Base-by-base conservation (phyloP, 2,888 invertebrate species). In the Lasioglossum leucozonium region DNA sequence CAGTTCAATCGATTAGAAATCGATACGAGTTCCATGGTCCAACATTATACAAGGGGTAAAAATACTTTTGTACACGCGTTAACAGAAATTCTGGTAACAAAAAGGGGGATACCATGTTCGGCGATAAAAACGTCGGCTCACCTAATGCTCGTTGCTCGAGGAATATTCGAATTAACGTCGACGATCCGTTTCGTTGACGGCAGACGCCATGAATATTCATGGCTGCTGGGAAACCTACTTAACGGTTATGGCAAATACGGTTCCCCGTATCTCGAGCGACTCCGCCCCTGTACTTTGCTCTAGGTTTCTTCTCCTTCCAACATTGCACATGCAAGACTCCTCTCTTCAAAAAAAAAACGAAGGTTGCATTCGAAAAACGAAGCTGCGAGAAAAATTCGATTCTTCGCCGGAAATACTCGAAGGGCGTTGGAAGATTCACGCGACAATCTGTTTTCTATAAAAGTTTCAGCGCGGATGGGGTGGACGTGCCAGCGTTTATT, bases 201-300 rank as follows among this genome's bases (percentile, higher is more conserved):
- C 42, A 10, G n/a, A 22, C 78, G 44, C 75, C 76, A 85, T 87
- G 82, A 87, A 89, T 89, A 89, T 89, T 87, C 79, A 85, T 80
- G 75, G 4, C 26, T n/a, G n/a, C 22, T n/a, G 44, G 79, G 69
- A 73, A 84, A 81, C 42, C 74, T 72, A 42, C 72, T 81, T 40
- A 81, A 79, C 78, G 74, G 34, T 69, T 72, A 86, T 75, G 77
- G 79, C 76, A 58, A 72, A 81, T 72, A 58, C 73, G 74, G 30
- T 62, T 47, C 11, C 30, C 67, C 72, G n/a, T 77, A 37, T 72
- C 51, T 76, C 55, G 62, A 47, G 71, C 55, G 26, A 71, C 55
- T 72, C n/a, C 51, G 81, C 75, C 62, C 58, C 26, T 51, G 51
- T 51, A 51, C 22, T 8, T 22, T 22, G 22, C 51, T 22, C n/a